Evolutionary conservation across 23 tunicate species (phyloP).

Genomic region (Halocynthia roretzi): DNA sequence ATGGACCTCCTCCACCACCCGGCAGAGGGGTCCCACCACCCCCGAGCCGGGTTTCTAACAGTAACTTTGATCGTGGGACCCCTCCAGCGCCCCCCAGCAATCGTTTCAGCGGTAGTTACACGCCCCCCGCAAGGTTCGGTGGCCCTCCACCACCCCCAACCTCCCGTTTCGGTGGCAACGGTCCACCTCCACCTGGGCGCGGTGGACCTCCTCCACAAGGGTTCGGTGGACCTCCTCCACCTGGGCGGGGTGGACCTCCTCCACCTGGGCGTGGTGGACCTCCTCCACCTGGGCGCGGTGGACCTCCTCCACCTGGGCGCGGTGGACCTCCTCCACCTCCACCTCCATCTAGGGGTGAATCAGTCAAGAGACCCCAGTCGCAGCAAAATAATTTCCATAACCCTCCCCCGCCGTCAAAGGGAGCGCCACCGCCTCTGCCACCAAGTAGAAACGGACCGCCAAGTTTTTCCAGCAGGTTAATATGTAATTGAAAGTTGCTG

Average conservation of each 20-base stretch:
- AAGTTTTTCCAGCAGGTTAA: not conserved
- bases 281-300: not conserved
- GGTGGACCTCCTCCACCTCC: constrained; percentile 5
- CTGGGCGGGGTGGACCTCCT: not conserved
- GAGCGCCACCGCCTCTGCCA: constrained; percentile 1
- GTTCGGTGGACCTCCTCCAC: no score
- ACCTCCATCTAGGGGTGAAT: not conserved
- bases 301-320: not conserved
- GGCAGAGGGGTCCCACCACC: constrained; percentile 11
- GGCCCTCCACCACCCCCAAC: not conserved
- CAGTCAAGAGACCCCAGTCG: not conserved
- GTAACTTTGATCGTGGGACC: not conserved
- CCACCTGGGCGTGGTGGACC: not conserved
- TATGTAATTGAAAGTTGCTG: no score
- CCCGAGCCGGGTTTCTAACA: not conserved
- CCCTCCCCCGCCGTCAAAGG: not conserved
- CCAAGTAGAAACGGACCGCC: constrained; percentile 1
- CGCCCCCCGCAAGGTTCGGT: not conserved
- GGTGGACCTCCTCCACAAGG: not conserved
- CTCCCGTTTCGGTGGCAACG: no score
- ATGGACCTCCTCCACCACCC: constrained; percentile 21
- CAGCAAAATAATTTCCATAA: not conserved
- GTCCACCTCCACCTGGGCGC: not conserved
- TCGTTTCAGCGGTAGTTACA: not conserved
- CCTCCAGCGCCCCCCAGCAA: constrained; percentile 7